Conservation (phyloP, 2,888 invertebrate genomes). For the Oasisia sp. region DNA sequence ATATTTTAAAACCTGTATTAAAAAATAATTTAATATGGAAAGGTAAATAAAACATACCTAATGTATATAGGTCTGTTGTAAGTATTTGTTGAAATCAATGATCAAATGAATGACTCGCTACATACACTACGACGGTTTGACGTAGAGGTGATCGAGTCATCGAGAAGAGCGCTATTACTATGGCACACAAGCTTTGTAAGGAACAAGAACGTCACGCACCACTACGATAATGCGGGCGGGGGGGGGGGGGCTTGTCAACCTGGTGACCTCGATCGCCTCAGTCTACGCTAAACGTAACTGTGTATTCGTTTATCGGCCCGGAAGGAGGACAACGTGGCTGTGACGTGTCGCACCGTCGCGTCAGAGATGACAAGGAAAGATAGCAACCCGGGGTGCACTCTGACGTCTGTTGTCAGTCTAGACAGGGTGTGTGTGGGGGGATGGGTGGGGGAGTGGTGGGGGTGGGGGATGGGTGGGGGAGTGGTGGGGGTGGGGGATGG, state of each 20-base stretch:
- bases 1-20: too few relatives aligned
- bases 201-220: background rate
- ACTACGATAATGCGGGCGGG: background rate
- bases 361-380: background rate
- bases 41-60: too few relatives aligned
- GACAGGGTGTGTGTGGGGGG: too few relatives aligned
- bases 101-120: background rate
- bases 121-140: background rate
- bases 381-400: background rate
- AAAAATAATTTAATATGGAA: too few relatives aligned
- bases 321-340: background rate
- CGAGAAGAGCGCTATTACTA: background rate
- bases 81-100: background rate
- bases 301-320: background rate
- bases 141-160: background rate
- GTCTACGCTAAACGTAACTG: background rate
- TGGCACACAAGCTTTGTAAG: background rate
- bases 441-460: too few relatives aligned
- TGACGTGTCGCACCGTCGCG: background rate
- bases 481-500: too few relatives aligned
- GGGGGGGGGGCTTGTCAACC: too few relatives aligned
- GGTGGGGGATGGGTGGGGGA: too few relatives aligned
- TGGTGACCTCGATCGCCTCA: too few relatives aligned
- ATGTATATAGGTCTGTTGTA: background rate
- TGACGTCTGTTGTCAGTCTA: background rate